Base-by-base conservation (phyloP, 1,140 invertebrate species). In the Drosophila kurseongensis region DNA sequence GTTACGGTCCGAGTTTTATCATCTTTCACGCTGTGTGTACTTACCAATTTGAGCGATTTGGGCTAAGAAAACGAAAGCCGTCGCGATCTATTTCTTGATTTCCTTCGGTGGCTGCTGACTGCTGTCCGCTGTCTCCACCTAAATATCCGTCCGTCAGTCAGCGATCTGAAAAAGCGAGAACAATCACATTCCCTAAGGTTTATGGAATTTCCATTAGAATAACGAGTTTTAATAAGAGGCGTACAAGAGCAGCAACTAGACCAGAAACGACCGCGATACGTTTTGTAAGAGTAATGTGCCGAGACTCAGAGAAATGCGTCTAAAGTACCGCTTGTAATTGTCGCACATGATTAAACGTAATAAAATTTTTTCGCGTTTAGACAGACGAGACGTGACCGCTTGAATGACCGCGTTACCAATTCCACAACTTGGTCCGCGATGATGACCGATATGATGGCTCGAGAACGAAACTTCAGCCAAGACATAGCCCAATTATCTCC, bases 261-360 rank as follows among this genome's bases (percentile, higher is more conserved):
- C 56, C 73, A 74, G 61, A 55, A 69, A 56, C 56, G 38, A 40
- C 47, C 38, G 32, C 72, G 27, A 75, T 75, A 42, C 45, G 63
- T 75, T 66, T 76, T 59, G 47, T 41, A 54, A 75, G 47, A 58
- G 44, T 32, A 32, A 32, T 32, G 29, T 32, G 29, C 29, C 29
- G 29, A 7, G 29, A 58, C 62, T 57, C 77, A 52, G 75, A 48
- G 61, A 76, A 79, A 78, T 75, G 78, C 78, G 78, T 80, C 78
- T 80, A 80, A 81, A 80, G 78, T 81, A 81, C 78, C 78, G 78
- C 73, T 81, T 55, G 78, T 81, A 81, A 81, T 81, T 81, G 78
- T 81, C 66, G 78, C 78, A 81, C 78, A 81, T 80, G 78, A 81
- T 81, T 81, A 80, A 80, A 81, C 66, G 78, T 75, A 81, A 75